Percentiles rank a stretch among this genome's conserved stretches.
These are phyloP conservation scores for Atta cephalotes DNA, from an alignment of 1,140 invertebrate genomes.

Conservation along the genomic window DNA sequence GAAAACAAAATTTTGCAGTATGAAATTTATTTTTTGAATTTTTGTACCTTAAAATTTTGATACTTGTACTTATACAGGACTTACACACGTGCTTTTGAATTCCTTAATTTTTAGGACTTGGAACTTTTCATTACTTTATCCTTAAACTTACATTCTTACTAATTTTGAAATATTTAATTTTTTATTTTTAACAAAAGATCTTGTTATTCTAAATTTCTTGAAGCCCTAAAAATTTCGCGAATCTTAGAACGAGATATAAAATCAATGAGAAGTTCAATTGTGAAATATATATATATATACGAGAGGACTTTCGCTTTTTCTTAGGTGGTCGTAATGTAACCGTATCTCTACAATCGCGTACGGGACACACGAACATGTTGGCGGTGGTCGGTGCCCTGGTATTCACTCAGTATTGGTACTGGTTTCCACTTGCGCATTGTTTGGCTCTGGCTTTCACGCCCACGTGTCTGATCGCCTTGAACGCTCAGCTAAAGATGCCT, in stretches of 20 bases:
- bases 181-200: background rate
- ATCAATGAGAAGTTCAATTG: too few species aligned
- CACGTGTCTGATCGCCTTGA: constrained; percentile 97
- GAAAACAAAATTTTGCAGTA: background rate
- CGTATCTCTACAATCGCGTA: constrained; percentile 97
- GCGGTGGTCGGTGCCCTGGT: constrained; percentile 99
- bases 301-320: constrained; percentile 75
- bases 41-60: background rate
- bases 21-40: background rate
- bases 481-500: constrained; percentile 98
- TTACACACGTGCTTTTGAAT: background rate
- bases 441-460: constrained; percentile 98
- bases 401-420: constrained; percentile 99
- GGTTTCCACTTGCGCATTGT: constrained; percentile 99
- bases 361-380: constrained; percentile 98
- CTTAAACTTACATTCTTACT: background rate
- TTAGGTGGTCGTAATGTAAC: constrained; percentile 98
- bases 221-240: background rate
- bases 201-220: background rate
- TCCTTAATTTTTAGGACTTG: background rate
- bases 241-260: background rate
- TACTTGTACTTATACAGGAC: background rate
- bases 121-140: background rate
- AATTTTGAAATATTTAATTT: background rate
- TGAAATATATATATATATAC: background rate